Evolutionary conservation across 53 echinoderm and acorn worm species (phyloP).

Genomic region (Crossaster papposus): DNA sequence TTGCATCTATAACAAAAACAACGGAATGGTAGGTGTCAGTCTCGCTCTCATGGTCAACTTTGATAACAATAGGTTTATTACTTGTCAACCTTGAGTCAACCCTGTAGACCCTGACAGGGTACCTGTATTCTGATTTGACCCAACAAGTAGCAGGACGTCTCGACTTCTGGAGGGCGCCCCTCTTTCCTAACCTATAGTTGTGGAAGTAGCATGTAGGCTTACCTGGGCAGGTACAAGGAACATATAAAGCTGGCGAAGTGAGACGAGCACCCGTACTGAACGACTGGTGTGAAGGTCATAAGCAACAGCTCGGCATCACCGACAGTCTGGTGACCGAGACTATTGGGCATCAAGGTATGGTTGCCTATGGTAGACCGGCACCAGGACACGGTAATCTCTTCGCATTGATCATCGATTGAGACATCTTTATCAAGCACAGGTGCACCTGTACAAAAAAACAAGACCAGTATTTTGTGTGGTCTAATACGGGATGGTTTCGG

Average conservation of each 20-base stretch:
- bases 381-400: not conserved
- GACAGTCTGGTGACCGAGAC: not conserved
- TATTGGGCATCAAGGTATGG: not conserved
- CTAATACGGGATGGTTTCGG: too few relatives aligned
- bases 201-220: constrained; percentile 8
- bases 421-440: not conserved
- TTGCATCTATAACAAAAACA: not conserved
- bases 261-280: constrained; percentile 60
- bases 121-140: too few relatives aligned
- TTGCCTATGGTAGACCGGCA: not conserved
- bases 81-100: too few relatives aligned
- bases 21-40: not conserved
- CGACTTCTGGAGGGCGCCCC: too few relatives aligned
- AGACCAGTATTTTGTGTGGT: not conserved
- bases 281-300: constrained; percentile 4
- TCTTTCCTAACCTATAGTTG: too few relatives aligned
- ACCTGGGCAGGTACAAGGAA: constrained; percentile 54
- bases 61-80: not conserved
- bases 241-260: constrained; percentile 60
- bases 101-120: too few relatives aligned
- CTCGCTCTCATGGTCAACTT: not conserved
- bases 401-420: not conserved
- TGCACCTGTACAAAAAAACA: not conserved
- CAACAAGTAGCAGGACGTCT: too few relatives aligned
- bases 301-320: not conserved